Evolutionary conservation across 1,140 invertebrate species (phyloP).

Genomic region (Lepidurus packardi): DNA sequence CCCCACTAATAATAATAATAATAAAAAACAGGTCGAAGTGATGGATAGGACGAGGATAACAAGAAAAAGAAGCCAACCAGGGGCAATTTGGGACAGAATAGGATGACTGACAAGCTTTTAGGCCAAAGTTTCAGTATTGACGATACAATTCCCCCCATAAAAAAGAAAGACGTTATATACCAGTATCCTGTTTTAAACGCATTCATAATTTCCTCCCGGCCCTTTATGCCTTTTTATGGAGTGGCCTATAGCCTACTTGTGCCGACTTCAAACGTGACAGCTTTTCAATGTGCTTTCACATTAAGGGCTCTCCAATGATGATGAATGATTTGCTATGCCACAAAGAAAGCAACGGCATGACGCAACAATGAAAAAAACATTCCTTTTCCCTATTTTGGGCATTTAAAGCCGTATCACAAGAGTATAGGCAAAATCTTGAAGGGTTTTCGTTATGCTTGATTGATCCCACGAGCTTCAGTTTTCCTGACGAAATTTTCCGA

Average conservation of each 20-base stretch:
- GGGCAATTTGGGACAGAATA: conserved; percentile 18
- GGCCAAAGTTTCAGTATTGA: not conserved
- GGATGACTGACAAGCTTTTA: not conserved
- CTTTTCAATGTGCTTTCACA: conserved; percentile 1
- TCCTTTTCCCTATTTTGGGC: not conserved
- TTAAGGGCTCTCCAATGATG: not conserved
- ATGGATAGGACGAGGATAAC: not conserved
- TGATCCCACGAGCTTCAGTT: not conserved
- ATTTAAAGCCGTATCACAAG: too few relatives aligned
- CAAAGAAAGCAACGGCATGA: not conserved
- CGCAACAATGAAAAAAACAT: not conserved
- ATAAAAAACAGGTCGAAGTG: not conserved
- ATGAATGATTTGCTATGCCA: not conserved
- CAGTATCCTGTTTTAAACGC: not conserved
- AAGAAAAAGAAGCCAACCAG: not conserved
- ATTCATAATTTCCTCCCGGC: not conserved
- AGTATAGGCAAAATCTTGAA: too few relatives aligned
- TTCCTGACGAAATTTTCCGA: not conserved
- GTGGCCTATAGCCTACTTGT: not conserved
- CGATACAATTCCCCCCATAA: not conserved
- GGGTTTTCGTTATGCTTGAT: too few relatives aligned
- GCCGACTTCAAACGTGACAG: not conserved
- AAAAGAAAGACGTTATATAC: not conserved
- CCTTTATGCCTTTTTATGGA: not conserved
- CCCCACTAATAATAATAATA: too few relatives aligned